Base-by-base conservation (phyloP, 1,140 invertebrate species). In the Zaprionus africanus region DNA sequence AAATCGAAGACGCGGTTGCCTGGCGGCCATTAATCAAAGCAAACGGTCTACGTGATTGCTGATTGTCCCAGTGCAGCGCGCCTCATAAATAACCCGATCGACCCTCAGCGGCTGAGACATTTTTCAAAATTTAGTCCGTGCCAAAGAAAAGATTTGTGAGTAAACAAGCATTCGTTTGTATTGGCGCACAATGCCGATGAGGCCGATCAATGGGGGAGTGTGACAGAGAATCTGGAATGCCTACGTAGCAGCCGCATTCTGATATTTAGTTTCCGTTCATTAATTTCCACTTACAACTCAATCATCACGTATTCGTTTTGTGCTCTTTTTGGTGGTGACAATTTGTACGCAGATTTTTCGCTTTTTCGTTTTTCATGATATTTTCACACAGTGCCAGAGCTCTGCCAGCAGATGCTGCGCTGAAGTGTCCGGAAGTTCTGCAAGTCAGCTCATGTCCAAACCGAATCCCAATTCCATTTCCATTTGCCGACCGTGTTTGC, bases 201-300 rank as follows among this genome's bases (percentile, higher is more conserved):
- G 49, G 5, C 41, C 41, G 31, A 64, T 31, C 22, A 56, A 56
- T 34, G 15, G 22, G 19, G 6, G n/a, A 28, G 79, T 56, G 69
- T 49, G 69, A 60, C 56, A 38, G 73, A 53, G 56, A 56, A 76
- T 57, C 67, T 26, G 79, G 41, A 62, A 71, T 61, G 36, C 36
- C 57, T 43, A 60, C 49, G 36, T 13, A 49, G 5, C 26, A 31
- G 9, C 46, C 38, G 15, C 66, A 66, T 26, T 73, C 66, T 58
- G 57, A 75, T 79, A 84, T 87, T 81, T 84, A 90, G 81, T 90
- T 87, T 87, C 84, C 84, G 78, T 84, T 81, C 81, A 90, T 87
- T 87, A 87, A 90, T 87, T 87, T 87, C 84, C 84, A 81, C 59
- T 87, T 78, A 81, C 85, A 84, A 76, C 78, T 87, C 85, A 88